Evolutionary conservation across 2,113 vertebrate genomes (phyloP), one percentile per base, ranked within the genome.

Genomic region (Neoarius graeffei): DNA sequence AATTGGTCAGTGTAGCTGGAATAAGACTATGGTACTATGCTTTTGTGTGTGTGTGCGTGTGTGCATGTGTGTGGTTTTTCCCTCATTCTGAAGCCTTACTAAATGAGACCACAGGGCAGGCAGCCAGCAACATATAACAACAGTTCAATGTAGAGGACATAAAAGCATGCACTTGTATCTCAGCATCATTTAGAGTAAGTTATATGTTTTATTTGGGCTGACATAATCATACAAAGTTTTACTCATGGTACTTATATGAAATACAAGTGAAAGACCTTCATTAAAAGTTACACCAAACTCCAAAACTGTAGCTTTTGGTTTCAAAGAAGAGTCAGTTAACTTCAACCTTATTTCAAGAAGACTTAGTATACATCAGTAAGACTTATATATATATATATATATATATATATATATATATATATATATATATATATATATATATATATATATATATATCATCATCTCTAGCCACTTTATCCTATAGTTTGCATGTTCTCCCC

Each of bases 151-250:
- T 62, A 3, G 80, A 62, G 30, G 27, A 62, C 60, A 42, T 62
- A 82, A 82, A 82, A 82, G 30, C 20, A 82, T 60, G 57, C 30
- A 23, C 19, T 42, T 7, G 57, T 42, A 48, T 82, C 30, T 82
- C 30, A 42, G 57, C 56, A 60, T 60, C 27, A 81, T 62, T 81
- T 19, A 23, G 30, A 60, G 56, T 11, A 60, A 42, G 57, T 42
- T 60, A 9, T 81, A 48, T 82, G 57, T 82, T 57, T 60, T 42
- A 81, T 81, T 81, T 81, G 7, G 54, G n/a, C 50, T 52, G 56
- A 60, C 19, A 59, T 81, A 35, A 35, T 20, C 9, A 81, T 59
- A 20, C 15, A 17, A 81, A 80, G 50, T 56, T 60, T 81, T 60
- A 60, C 56, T 81, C 27, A 59, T 60, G 80, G 30, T 60, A 5